Percentiles rank a stretch among this genome's conserved stretches.
phyloP scores from a whole-genome alignment of 37 sponge, comb jelly and placozoan species.

The Petrosia ficiformis region DNA sequence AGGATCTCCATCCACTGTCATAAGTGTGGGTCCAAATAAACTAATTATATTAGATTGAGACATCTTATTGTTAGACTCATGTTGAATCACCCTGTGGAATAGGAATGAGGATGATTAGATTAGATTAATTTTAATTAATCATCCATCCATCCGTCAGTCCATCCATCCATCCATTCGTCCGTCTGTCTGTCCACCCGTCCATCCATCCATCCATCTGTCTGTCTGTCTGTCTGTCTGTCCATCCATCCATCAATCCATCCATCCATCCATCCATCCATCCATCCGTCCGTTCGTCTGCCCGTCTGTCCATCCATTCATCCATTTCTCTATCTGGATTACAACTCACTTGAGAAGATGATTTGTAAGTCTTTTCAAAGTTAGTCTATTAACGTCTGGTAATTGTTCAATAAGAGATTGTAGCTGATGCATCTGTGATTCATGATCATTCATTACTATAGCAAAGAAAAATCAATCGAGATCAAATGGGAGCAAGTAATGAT shows the following conservation, averaged over 20 bases:
- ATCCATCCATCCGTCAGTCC: no score
- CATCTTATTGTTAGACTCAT: conserved; percentile 73
- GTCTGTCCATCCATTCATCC: no score
- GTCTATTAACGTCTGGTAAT: conserved; percentile 71
- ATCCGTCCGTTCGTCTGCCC: no score
- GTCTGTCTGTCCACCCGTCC: no score
- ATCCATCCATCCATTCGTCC: no score
- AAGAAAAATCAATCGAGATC: neutral
- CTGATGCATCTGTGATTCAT: conserved; percentile 53
- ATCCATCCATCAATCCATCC: no score
- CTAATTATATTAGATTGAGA: conserved; percentile 40
- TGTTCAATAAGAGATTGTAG: conserved; percentile 62
- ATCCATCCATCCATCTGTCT: no score
- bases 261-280: no score
- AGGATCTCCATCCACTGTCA: conserved; percentile 77
- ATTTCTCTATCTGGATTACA: no score
- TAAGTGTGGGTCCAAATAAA: conserved; percentile 80
- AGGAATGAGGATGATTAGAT: neutral
- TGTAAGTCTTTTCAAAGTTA: conserved; percentile 60
- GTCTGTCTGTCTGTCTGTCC: neutral
- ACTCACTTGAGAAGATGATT: conserved; percentile 66
- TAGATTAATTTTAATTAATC: neutral
- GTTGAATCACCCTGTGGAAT: conserved; percentile 38
- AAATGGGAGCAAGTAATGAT: neutral
- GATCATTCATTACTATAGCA: conserved; percentile 18